phyloP scores from a whole-genome alignment of 2,113 vertebrate genomes.

The Scopus umbretta region DNA sequence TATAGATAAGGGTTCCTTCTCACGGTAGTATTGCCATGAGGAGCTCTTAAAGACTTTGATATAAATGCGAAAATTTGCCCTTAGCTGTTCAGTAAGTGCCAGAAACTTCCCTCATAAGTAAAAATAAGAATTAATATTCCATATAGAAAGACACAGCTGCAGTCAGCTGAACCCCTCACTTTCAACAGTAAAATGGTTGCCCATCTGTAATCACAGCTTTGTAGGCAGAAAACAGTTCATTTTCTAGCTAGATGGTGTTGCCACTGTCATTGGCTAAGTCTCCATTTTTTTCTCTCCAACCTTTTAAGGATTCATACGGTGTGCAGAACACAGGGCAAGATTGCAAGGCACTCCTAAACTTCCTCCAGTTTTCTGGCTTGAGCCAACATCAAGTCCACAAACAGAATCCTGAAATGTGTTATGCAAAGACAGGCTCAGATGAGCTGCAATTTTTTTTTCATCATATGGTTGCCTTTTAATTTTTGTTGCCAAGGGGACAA shows the following conservation, averaged over 20 bases:
- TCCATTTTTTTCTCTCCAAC: not conserved
- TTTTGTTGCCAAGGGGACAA: conserved; percentile 7
- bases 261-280: not conserved
- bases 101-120: not conserved
- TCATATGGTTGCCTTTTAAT: not conserved
- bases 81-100: not conserved
- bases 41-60: not conserved
- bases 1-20: not conserved
- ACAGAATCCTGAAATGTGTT: not conserved
- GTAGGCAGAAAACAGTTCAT: not conserved
- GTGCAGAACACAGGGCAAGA: not conserved
- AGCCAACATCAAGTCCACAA: not conserved
- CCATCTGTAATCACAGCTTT: not conserved
- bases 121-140: not conserved
- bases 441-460: not conserved
- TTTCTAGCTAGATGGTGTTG: not conserved
- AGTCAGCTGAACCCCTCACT: not conserved
- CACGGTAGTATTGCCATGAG: not conserved
- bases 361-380: not conserved
- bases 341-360: not conserved
- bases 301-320: not conserved
- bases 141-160: not conserved
- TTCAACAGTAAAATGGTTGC: not conserved
- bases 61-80: not conserved
- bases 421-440: not conserved